Percentiles rank a stretch among this genome's conserved stretches.
phyloP scores from a whole-genome alignment of 2,113 vertebrate species.

The Paramisgurnus dabryanus region DNA sequence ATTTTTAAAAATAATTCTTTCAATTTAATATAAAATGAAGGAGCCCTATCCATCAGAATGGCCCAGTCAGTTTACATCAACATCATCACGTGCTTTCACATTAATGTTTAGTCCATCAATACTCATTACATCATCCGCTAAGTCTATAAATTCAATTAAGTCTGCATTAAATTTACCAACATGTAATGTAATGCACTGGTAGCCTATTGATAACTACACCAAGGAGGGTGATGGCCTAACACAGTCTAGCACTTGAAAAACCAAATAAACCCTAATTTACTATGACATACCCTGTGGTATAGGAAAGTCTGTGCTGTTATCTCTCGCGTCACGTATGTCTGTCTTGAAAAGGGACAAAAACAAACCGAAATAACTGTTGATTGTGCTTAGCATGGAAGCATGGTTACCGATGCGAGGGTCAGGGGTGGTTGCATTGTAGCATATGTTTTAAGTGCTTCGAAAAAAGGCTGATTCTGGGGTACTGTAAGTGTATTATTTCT shows the following conservation, averaged over 20 bases:
- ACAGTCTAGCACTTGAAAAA: background rate
- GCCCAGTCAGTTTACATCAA: background rate
- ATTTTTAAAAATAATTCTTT: background rate
- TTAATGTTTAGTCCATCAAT: background rate
- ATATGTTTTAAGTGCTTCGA: conserved; percentile 69
- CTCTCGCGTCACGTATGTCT: background rate
- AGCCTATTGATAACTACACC: background rate
- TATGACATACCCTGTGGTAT: background rate
- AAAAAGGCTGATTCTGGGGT: conserved; percentile 71
- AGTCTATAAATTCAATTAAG: background rate
- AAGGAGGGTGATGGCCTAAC: background rate
- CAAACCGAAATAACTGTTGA: conserved; percentile 59
- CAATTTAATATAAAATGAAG: background rate
- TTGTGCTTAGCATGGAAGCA: conserved; percentile 74
- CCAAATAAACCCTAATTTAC: background rate
- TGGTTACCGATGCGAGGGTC: conserved; percentile 38
- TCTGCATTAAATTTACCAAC: background rate
- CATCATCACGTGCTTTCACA: conserved; percentile 5
- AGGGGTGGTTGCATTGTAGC: conserved; percentile 49
- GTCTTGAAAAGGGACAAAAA: conserved; percentile 6
- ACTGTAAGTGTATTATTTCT: conserved; percentile 67
- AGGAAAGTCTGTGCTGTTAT: conserved; percentile 16
- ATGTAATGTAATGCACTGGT: background rate
- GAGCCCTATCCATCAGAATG: background rate
- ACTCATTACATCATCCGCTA: background rate